A percentile compares a stretch with the other conserved stretches of the same genome.
phyloP scores from a whole-genome alignment of 2,113 vertebrate species.

The Peucedramus taeniatus region DNA sequence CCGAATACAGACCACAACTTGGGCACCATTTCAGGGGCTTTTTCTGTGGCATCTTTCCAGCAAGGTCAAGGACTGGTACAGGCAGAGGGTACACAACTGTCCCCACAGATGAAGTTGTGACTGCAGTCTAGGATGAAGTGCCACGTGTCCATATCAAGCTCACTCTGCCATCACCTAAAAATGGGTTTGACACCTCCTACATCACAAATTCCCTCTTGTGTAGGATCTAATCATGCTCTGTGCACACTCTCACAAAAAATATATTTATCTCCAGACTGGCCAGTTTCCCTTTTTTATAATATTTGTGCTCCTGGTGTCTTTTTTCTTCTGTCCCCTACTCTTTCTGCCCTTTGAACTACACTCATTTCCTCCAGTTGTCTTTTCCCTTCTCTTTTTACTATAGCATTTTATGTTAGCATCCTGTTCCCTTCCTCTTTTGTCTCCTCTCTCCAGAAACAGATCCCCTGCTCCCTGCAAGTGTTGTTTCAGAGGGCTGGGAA shows the following conservation, averaged over 20 bases:
- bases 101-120: not conserved
- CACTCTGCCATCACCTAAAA: not conserved
- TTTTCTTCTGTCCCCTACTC: not conserved
- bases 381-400: not conserved
- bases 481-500: not conserved
- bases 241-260: not conserved
- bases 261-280: not conserved
- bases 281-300: not conserved
- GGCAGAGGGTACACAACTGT: fast-evolving
- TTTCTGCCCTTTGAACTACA: not conserved
- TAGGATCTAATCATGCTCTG: not conserved
- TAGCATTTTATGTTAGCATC: not conserved
- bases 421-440: not conserved
- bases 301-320: not conserved
- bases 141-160: not conserved
- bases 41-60: not conserved
- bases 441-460: not conserved
- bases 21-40: not conserved
- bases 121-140: not conserved
- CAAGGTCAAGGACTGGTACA: fast-evolving
- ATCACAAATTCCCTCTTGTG: not conserved
- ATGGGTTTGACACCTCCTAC: not conserved
- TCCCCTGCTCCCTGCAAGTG: not conserved
- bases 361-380: not conserved
- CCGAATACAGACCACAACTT: not conserved